Conservation (phyloP, 2,113 vertebrate species). For the Ivindomyrus marchei region DNA sequence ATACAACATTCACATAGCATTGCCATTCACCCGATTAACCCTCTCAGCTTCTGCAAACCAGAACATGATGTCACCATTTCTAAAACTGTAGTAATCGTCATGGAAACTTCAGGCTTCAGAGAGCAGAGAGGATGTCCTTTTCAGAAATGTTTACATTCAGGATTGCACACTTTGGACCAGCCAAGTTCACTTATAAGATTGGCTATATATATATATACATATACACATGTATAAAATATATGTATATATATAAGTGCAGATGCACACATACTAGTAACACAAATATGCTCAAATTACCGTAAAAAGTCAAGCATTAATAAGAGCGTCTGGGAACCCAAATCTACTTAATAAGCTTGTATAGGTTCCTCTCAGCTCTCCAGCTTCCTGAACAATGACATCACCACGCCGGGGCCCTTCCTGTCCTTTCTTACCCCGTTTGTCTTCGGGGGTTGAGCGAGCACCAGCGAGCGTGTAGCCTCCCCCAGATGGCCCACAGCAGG, state of each 20-base stretch:
- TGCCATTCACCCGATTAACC: not conserved
- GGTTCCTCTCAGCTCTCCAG: not conserved
- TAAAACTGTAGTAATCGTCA: not conserved
- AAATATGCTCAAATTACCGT: not conserved
- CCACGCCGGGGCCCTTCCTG: not conserved
- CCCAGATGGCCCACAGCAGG: slow-evolving; percentile 38
- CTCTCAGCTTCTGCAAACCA: not conserved
- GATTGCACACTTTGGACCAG: not conserved
- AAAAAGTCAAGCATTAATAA: not conserved
- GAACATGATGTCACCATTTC: not conserved
- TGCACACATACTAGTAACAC: not conserved
- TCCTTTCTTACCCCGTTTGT: not conserved
- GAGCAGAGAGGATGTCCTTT: not conserved
- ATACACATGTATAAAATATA: too few relatives aligned
- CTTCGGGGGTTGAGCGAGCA: not conserved
- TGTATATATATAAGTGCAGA: not conserved
- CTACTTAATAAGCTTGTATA: not conserved
- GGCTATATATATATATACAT: too few relatives aligned
- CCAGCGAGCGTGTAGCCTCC: not conserved
- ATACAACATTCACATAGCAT: not conserved
- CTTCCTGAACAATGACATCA: slow-evolving; percentile 1
- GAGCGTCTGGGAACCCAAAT: not conserved
- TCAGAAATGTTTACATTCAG: not conserved
- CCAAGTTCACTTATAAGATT: not conserved
- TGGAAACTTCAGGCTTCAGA: not conserved